A percentile compares a stretch with the other conserved stretches of the same genome.
phyloP scores from a whole-genome alignment of 2,113 vertebrate species.

The Daubentonia madagascariensis region DNA sequence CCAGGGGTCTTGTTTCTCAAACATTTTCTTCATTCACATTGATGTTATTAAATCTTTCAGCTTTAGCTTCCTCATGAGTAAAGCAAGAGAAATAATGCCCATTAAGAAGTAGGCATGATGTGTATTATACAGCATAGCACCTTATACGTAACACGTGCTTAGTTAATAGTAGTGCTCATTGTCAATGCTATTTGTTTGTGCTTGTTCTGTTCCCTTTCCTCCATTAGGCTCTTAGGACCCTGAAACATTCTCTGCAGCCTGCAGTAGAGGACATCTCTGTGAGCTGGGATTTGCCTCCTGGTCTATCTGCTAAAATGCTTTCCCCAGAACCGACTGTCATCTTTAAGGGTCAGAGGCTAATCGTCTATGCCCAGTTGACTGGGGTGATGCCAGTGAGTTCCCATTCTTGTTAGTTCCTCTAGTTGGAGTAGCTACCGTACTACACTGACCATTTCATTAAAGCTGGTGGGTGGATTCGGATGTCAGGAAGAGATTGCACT shows the following conservation, averaged over 20 bases:
- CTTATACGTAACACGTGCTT: neutral
- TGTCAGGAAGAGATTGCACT: neutral
- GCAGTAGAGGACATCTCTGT: conserved; percentile 60
- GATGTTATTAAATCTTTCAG: neutral
- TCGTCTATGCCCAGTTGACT: conserved; percentile 74
- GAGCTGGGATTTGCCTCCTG: conserved; percentile 75
- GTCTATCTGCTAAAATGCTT: conserved; percentile 53
- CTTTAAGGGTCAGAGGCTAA: conserved; percentile 75
- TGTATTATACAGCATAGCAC: neutral
- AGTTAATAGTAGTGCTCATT: neutral
- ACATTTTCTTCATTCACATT: neutral
- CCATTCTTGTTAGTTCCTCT: neutral
- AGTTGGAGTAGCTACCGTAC: neutral
- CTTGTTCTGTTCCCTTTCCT: neutral
- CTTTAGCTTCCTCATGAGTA: neutral
- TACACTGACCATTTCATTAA: neutral
- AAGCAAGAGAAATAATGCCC: neutral
- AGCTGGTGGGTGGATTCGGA: neutral
- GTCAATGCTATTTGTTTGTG: neutral
- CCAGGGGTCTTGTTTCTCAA: neutral
- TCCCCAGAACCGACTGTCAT: conserved; percentile 65
- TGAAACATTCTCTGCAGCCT: conserved; percentile 75
- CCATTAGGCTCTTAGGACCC: conserved; percentile 70
- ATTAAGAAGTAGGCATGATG: neutral
- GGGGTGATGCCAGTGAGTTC: conserved; percentile 61